Evolutionary conservation across 2,888 invertebrate species (phyloP).

Genomic region (Pteria penguin): DNA sequence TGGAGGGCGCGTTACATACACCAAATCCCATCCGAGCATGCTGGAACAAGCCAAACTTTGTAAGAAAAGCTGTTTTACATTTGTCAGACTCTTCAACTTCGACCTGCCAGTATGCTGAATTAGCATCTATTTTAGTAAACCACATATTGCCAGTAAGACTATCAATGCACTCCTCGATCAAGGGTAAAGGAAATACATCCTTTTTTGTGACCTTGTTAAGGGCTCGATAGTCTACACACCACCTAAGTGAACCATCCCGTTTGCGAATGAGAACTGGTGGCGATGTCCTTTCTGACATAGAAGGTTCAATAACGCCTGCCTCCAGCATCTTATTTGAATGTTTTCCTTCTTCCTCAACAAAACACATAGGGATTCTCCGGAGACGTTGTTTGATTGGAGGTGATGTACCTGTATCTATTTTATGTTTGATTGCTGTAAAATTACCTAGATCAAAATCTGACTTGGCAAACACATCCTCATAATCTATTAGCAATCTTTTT

Average conservation of each 20-base stretch:
- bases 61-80: no score
- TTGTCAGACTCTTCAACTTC: no score
- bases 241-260: not conserved
- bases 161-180: not conserved
- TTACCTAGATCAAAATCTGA: slow-evolving; percentile 35
- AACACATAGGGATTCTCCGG: no score
- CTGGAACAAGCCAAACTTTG: not conserved
- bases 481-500: not conserved
- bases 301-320: not conserved
- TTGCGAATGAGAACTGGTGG: slow-evolving; percentile 1
- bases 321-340: not conserved
- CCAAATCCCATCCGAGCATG: no score
- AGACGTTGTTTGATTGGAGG: no score
- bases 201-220: not conserved
- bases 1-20: not conserved
- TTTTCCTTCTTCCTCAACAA: no score
- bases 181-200: no score
- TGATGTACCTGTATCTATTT: slow-evolving; percentile 27
- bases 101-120: no score
- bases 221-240: slow-evolving; percentile 10
- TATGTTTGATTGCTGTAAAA: slow-evolving; percentile 35
- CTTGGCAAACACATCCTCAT: slow-evolving; percentile 35
- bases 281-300: slow-evolving; percentile 1
- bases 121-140: no score
- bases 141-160: not conserved